Evolutionary conservation across 2,797 vertebrate genomes (phyloP), one percentile per base, ranked within the genome.

Genomic region (Coranthus polyacanthus): DNA sequence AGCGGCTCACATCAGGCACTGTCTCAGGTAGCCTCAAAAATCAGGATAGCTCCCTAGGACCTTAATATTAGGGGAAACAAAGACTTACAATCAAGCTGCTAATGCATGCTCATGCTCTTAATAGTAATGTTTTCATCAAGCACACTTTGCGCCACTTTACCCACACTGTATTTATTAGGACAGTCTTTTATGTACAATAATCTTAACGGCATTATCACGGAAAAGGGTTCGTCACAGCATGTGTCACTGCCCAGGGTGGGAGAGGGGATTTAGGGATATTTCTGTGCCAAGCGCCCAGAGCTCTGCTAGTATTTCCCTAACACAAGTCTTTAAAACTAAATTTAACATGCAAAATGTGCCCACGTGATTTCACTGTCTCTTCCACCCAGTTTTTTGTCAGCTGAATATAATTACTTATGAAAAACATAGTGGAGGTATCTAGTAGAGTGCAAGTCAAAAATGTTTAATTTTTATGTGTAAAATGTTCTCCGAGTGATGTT

Each of bases 201-300:
- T 84, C 61, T 79, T 72, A 75, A 79, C 17, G 22, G 71, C 70
- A 76, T 89, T 85, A 83, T 79, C 58, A 72, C 13, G 17, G 52
- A 77, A 86, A 72, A 78, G 85, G 68, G 75, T 90, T 88, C 79
- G 89, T 89, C 89, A 89, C 83, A 86, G 83, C 76, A 58, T 82
- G 82, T 82, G 87, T 87, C 82, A 71, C 55, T 81, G 82, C 83
- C 78, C 72, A 75, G 76, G 81, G 81, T 83, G 75, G 75, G 66
- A 80, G 70, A 75, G 45, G 78, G 83, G 84, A 88, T 86, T 85
- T 83, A 67, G 39, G 60, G 81, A 83, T 90, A 87, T 87, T 85
- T 85, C 81, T 84, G 73, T 90, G 84, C 86, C 87, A 86, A 83
- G 34, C 9, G 66, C 84, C 50, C n/a, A 43, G 65, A 74, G 86